Base-by-base conservation (phyloP, 2,797 vertebrate genomes). In the Alectoris magna region DNA sequence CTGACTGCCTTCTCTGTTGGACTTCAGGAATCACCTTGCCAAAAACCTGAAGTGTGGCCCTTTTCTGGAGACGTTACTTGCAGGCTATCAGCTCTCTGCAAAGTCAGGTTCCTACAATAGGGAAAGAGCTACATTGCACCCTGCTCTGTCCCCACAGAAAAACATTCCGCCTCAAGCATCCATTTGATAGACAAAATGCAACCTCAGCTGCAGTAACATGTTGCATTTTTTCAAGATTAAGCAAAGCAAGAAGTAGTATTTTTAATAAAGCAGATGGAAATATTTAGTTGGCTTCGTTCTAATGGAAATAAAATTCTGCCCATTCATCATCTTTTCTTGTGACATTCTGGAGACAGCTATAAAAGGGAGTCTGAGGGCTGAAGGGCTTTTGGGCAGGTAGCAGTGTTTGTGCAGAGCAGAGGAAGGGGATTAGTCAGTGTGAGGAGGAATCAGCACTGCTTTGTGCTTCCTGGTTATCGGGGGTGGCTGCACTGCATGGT, bases 251-350 rank as follows among this genome's bases (percentile, higher is more conserved):
- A 70, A 66, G 22, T 41, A 84, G 26, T 53, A 76, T 73, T 95
- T 94, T 89, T 92, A 88, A 95, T 80, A 95, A 81, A 89, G 77
- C 60, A 67, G 71, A 84, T 84, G 92, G 87, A 96, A 95, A 88
- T 88, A 91, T 59, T 92, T 41, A 70, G 58, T 60, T 93, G 87
- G 76, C 78, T 91, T 77, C 44, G 0, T 91, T 90, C 74, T 95
- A 82, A 82, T 76, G 74, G 89, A 96, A 95, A 84, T 71, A 81
- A 79, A 88, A 68, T 31, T 84, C 89, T 93, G 41, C 77, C 80
- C 80, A 94, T 95, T 85, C 92, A 87, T 94, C 91, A 92, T 86
- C 64, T 91, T 85, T 89, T 73, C 82, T 59, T 76, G 68, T 1
- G 5, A 86, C 88, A 62, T 58, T 70, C 76, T 86, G 71, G 83